Conservation (phyloP, 2,797 vertebrate genomes). For the Peromyscus nudipes region DNA sequence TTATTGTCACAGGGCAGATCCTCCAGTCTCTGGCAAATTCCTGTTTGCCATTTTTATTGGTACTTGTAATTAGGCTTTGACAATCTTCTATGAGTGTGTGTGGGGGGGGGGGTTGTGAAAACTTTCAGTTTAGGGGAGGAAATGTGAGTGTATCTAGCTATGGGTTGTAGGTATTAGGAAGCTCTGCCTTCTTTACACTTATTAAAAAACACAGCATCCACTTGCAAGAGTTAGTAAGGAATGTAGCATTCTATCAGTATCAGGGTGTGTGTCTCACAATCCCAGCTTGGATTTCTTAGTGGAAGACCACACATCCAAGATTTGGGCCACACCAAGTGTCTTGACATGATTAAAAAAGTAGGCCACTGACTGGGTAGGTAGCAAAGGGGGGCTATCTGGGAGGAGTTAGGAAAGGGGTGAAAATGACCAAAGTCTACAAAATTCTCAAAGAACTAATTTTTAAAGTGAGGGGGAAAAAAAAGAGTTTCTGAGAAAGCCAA, state of each 20-base stretch:
- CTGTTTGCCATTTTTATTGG: not conserved
- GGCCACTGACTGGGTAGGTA: not conserved
- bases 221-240: not conserved
- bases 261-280: not conserved
- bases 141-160: not conserved
- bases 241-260: not conserved
- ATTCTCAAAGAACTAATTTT: not conserved
- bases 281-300: constrained; percentile 10
- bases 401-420: not conserved
- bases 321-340: not conserved
- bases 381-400: not conserved
- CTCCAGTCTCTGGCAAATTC: not conserved
- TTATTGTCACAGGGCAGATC: not conserved
- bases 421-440: not conserved
- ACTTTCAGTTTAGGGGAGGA: constrained; percentile 58
- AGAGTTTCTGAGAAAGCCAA: constrained; percentile 25
- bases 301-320: not conserved
- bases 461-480: not conserved
- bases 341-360: not conserved
- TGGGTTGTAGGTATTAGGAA: not conserved
- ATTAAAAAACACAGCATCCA: not conserved
- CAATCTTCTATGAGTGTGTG: not conserved
- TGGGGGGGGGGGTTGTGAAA: not conserved
- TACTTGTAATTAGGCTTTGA: constrained; percentile 32
- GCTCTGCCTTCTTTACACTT: not conserved